Percentiles rank a stretch among this genome's conserved stretches.
These are phyloP conservation scores for Drosophila mojavensis DNA, from an alignment of 1,140 invertebrate genomes.

Conservation along the genomic window DNA sequence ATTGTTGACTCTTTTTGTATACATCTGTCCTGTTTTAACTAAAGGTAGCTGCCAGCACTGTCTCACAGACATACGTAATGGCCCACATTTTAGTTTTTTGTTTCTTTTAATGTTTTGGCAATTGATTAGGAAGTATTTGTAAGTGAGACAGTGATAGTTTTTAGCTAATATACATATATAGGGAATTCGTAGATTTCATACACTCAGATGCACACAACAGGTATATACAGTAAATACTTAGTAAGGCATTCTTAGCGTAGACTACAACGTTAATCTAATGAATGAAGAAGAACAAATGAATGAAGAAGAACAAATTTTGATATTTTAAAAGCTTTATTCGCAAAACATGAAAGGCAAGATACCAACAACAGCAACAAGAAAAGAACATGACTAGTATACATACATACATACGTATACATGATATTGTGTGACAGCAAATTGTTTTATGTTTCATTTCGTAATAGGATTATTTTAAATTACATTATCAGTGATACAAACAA, in stretches of 20 bases:
- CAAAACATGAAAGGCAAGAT: constrained; percentile 27
- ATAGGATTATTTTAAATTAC: constrained; percentile 62
- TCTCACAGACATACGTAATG: constrained; percentile 10
- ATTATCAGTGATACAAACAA: constrained; percentile 78
- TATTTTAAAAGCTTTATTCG: constrained; percentile 73
- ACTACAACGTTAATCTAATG: constrained; percentile 42
- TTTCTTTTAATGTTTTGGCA: constrained; percentile 4
- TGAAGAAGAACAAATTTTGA: constrained; percentile 47
- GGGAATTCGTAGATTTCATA: constrained; percentile 35
- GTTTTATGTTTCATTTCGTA: constrained; percentile 36
- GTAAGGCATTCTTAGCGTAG: constrained; percentile 49
- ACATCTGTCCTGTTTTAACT: too few relatives aligned
- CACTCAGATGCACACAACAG: constrained; percentile 48
- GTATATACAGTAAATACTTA: constrained; percentile 56
- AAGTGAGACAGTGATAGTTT: constrained; percentile 36
- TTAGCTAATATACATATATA: constrained; percentile 35
- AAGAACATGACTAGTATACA: constrained; percentile 12
- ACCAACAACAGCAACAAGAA: neutral
- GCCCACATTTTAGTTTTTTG: neutral
- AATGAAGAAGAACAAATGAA: constrained; percentile 23
- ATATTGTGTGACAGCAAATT: constrained; percentile 43
- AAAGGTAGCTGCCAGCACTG: neutral
- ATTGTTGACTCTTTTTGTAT: too few relatives aligned
- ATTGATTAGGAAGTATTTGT: constrained; percentile 9
- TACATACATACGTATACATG: constrained; percentile 3